A percentile compares a stretch with the other conserved stretches of the same genome.
phyloP scores from a whole-genome alignment of 2,113 vertebrate species.

The Anolis carolinensis region DNA sequence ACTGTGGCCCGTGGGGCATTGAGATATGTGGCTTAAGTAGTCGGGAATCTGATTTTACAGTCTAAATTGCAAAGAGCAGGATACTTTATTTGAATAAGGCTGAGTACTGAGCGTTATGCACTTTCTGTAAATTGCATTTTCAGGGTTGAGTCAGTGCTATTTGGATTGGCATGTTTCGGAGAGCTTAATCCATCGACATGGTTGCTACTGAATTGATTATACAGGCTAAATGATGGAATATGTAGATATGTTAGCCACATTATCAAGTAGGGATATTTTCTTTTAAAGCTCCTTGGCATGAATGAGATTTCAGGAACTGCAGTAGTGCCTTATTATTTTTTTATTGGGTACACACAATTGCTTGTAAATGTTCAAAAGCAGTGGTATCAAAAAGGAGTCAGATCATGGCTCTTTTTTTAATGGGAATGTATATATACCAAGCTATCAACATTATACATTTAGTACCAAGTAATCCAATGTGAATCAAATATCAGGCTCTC shows the following conservation, averaged over 20 bases:
- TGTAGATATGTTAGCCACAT: not conserved
- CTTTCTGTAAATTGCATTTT: not conserved
- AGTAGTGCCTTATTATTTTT: not conserved
- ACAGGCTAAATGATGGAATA: not conserved
- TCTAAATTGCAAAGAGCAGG: not conserved
- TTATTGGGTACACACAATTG: not conserved
- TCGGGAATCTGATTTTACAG: conserved; percentile 3
- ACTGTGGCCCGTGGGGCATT: not conserved
- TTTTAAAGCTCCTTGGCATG: not conserved
- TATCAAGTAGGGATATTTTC: not conserved
- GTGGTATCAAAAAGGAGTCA: no score
- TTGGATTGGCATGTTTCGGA: not conserved
- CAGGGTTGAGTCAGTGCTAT: not conserved
- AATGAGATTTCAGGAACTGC: not conserved
- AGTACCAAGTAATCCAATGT: not conserved
- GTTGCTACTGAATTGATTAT: not conserved
- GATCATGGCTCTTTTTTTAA: not conserved
- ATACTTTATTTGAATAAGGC: not conserved
- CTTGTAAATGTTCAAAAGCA: not conserved
- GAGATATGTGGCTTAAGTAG: not conserved
- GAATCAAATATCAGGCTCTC: not conserved
- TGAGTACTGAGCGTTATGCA: not conserved
- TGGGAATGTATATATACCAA: not conserved
- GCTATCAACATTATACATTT: not conserved
- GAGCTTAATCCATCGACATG: not conserved